These are phyloP conservation scores for Bilobella aurantiaca DNA, from an alignment of 1,140 invertebrate species.

Conservation along the genomic window DNA sequence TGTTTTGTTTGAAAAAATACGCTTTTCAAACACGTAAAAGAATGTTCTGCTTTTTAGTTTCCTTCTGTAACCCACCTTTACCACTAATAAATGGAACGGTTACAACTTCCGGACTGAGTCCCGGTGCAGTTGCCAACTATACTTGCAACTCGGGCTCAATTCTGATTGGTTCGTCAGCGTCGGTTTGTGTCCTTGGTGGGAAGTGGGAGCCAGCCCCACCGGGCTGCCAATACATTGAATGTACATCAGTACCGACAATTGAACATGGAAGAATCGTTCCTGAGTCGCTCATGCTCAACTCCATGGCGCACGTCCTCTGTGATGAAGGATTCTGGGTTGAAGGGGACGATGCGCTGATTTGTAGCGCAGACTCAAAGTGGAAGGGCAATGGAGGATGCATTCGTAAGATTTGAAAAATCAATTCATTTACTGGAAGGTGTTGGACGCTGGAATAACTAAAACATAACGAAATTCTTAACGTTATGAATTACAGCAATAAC, in stretches of 20 bases:
- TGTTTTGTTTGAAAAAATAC: no score
- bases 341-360: conserved; percentile 53
- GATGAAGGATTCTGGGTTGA: conserved; percentile 40
- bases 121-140: conserved; percentile 66
- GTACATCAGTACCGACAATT: conserved; percentile 65
- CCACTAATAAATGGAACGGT: conserved; percentile 62
- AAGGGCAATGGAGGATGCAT: conserved; percentile 69
- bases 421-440: no score
- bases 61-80: conserved; percentile 72
- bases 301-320: conserved; percentile 65
- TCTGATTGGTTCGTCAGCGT: conserved; percentile 64
- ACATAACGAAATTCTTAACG: neutral
- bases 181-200: conserved; percentile 69
- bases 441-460: conserved; percentile 29
- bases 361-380: conserved; percentile 75
- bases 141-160: conserved; percentile 72
- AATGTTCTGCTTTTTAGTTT: no score
- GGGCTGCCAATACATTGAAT: conserved; percentile 74
- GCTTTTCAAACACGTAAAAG: no score
- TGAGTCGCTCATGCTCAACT: conserved; percentile 55
- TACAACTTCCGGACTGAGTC: conserved; percentile 54
- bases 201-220: conserved; percentile 68
- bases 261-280: conserved; percentile 64
- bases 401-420: conserved; percentile 54
- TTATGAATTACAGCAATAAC: conserved; percentile 57